These are phyloP conservation scores for Esox niger DNA, from an alignment of 2,113 vertebrate species.

Conservation along the genomic window DNA sequence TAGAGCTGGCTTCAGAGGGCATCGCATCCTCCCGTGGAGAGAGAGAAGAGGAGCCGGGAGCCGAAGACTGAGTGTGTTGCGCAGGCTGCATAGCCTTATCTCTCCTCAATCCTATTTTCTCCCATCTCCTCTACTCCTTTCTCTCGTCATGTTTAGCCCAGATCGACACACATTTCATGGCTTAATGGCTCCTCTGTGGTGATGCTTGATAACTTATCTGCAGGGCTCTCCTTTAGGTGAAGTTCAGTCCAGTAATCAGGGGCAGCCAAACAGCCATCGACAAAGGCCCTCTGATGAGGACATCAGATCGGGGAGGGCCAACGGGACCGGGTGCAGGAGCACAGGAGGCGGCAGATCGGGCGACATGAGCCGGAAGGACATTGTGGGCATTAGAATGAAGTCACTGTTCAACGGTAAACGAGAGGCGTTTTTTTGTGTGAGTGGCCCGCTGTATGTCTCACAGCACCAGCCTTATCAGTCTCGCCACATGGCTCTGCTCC, in stretches of 20 bases:
- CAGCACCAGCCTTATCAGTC: slow-evolving; percentile 18
- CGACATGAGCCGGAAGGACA: no score
- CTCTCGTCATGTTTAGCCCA: slow-evolving; percentile 3
- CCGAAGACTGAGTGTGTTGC: neutral
- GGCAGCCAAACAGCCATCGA: slow-evolving; percentile 45
- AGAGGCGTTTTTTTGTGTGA: slow-evolving; percentile 10
- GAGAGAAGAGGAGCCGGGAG: neutral
- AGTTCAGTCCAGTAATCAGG: slow-evolving; percentile 51
- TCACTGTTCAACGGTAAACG: slow-evolving; percentile 22
- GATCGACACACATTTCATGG: slow-evolving; percentile 54
- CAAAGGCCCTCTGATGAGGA: slow-evolving; percentile 34
- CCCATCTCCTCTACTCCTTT: neutral
- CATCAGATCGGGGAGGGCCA: slow-evolving; percentile 39
- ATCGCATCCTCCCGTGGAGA: slow-evolving; percentile 9
- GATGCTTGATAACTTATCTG: slow-evolving; percentile 62
- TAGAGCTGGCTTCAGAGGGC: slow-evolving; percentile 40
- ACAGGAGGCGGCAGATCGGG: neutral
- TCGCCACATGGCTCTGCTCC: slow-evolving; percentile 11
- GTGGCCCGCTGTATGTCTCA: slow-evolving; percentile 1
- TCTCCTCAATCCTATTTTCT: neutral
- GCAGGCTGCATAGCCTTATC: neutral
- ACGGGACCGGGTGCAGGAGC: neutral
- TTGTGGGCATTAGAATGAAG: neutral
- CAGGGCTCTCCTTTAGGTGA: slow-evolving; percentile 42
- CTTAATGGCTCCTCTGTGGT: slow-evolving; percentile 51